phyloP scores from a whole-genome alignment of 2,888 invertebrate species.

The Apodemia duryi region DNA sequence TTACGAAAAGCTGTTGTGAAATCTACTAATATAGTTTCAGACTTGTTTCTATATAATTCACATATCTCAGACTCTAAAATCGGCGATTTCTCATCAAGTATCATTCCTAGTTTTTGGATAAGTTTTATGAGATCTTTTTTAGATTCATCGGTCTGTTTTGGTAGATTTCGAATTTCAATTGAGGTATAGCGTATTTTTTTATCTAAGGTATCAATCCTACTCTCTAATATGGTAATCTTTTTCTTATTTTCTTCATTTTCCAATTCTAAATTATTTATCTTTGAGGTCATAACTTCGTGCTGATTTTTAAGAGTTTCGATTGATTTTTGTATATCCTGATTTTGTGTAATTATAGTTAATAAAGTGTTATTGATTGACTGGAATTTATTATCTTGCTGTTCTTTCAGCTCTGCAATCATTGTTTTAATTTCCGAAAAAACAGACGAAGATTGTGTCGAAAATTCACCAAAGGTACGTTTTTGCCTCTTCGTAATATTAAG shows the following conservation, averaged over 20 bases:
- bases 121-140: not conserved
- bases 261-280: not conserved
- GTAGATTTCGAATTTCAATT: not conserved
- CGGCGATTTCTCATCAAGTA: not conserved
- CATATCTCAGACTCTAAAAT: not conserved
- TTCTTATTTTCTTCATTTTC: not conserved
- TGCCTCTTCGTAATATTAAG: not conserved
- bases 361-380: not conserved
- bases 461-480: not conserved
- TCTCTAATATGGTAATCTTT: not conserved
- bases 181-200: not conserved
- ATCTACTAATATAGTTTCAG: not conserved
- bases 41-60: not conserved
- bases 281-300: not conserved
- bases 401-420: not conserved
- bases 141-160: not conserved
- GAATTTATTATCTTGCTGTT: not conserved
- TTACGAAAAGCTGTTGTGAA: not conserved
- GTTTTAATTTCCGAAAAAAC: not conserved
- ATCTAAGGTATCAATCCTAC: not conserved
- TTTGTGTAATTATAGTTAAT: not conserved
- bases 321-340: not conserved
- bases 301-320: not conserved
- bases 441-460: not conserved
- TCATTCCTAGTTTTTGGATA: not conserved